These are phyloP conservation scores for Molossus alvarezi DNA, from an alignment of 2,797 vertebrate species.

Conservation along the genomic window DNA sequence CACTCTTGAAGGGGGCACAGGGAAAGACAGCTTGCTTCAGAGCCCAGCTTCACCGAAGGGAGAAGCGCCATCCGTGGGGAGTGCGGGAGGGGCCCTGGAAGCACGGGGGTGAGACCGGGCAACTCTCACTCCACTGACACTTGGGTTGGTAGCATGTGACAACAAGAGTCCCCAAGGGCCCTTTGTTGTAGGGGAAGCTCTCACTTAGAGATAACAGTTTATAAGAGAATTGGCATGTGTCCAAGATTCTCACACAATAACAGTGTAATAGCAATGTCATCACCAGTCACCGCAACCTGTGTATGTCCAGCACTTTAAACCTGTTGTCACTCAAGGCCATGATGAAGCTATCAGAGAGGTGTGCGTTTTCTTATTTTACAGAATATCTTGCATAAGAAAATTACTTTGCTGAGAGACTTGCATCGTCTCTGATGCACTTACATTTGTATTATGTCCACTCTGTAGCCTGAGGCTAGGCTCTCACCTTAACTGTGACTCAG, in stretches of 20 bases:
- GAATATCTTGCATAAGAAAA: background rate
- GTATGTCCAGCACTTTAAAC: background rate
- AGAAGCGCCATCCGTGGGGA: background rate
- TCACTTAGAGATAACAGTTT: background rate
- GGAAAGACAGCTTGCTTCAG: background rate
- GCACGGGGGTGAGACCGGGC: rapidly evolving
- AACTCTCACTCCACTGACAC: too few relatives aligned
- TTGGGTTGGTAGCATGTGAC: background rate
- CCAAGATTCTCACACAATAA: background rate
- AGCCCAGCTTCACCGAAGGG: background rate
- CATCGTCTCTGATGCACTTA: background rate
- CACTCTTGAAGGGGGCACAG: background rate
- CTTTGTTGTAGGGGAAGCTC: background rate
- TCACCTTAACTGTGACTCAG: background rate
- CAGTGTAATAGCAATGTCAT: background rate
- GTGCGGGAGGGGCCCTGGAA: rapidly evolving
- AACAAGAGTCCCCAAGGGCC: background rate
- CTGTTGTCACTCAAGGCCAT: background rate
- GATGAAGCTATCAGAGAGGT: background rate
- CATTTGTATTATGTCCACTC: background rate
- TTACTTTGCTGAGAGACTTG: slow-evolving; percentile 17
- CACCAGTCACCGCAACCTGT: background rate
- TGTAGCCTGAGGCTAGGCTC: background rate
- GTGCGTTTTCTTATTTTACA: background rate
- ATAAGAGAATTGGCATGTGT: background rate